Evolutionary conservation across 2,888 invertebrate genomes (phyloP), one percentile per base, ranked within the genome.

Genomic region (Leucophora obtusa): DNA sequence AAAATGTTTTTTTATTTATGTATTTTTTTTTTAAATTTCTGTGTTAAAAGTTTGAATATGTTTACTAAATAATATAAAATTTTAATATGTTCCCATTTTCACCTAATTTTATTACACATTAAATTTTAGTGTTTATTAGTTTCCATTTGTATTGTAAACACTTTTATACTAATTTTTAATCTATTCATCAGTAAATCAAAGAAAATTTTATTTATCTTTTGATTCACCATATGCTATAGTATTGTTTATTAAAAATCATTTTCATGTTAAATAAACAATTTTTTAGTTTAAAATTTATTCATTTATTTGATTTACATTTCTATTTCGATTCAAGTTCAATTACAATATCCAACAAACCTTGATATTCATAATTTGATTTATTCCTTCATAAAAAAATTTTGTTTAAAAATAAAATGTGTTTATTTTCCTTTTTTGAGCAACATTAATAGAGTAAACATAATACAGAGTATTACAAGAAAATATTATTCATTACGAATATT

Each of bases 251-350:
- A 47, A 6, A 47, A 47, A 38, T 38, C 38, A 11, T 38, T n/a
- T 47, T 47, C n/a, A n/a, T 47, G 5, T n/a, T n/a, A 47, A 38
- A 38, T 47, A 47, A 47, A 47, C 43, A 47, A 47, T 47, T 47
- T n/a, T 14, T 47, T 47, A 47, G n/a, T 47, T 47, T 14, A 5
- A 47, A 47, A 47, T 47, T n/a, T 14, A 24, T 35, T 35, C 7
- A 11, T 38, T 11, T 38, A 28, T 47, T 5, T n/a, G 43, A 14
- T 47, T 47, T 11, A 47, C 2, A 47, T 47, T 47, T 47, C n/a
- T 47, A 5, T 47, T 38, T 47, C 47, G 59, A 50, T 71, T 77
- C 77, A 77, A 71, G 77, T 66, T 77, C 77, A 77, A 50, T 17
- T 7, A 17, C 15, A 60, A 60, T 18, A 54, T 35, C 51, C 59